These are phyloP conservation scores for Hyperoplus immaculatus DNA, from an alignment of 2,797 vertebrate species.

Conservation along the genomic window DNA sequence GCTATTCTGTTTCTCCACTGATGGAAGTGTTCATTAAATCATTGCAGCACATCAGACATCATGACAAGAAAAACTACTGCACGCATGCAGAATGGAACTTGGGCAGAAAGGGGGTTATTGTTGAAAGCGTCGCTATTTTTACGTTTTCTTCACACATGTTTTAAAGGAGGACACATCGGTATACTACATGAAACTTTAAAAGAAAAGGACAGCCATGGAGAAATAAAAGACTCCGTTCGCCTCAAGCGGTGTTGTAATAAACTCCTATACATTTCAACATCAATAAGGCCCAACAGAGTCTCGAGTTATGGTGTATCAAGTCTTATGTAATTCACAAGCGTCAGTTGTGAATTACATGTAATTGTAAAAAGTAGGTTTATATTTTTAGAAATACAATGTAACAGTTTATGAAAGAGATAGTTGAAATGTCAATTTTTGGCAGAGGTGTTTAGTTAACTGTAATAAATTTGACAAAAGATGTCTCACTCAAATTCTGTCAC, in stretches of 20 bases:
- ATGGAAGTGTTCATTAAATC: slow-evolving; percentile 79
- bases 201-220: slow-evolving; percentile 19
- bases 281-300: background rate
- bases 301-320: background rate
- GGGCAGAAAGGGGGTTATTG: slow-evolving; percentile 28
- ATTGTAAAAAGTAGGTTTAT: slow-evolving; percentile 1
- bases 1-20: slow-evolving; percentile 60
- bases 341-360: background rate
- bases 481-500: background rate
- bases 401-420: background rate
- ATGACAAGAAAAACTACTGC: slow-evolving; percentile 38
- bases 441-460: background rate
- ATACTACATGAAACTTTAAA: slow-evolving; percentile 25
- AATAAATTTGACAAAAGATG: background rate
- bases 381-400: background rate
- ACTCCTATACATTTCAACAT: background rate
- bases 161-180: slow-evolving; percentile 23
- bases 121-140: slow-evolving; percentile 48
- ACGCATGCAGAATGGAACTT: slow-evolving; percentile 2
- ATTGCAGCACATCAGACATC: slow-evolving; percentile 66
- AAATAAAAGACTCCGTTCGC: background rate
- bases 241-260: background rate
- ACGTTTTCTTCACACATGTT: slow-evolving; percentile 32
- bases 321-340: background rate
- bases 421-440: background rate